Percentiles rank a stretch among this genome's conserved stretches.
Evolutionary conservation across 2,888 invertebrate genomes (phyloP).

Genomic region (Hedya salicella): DNA sequence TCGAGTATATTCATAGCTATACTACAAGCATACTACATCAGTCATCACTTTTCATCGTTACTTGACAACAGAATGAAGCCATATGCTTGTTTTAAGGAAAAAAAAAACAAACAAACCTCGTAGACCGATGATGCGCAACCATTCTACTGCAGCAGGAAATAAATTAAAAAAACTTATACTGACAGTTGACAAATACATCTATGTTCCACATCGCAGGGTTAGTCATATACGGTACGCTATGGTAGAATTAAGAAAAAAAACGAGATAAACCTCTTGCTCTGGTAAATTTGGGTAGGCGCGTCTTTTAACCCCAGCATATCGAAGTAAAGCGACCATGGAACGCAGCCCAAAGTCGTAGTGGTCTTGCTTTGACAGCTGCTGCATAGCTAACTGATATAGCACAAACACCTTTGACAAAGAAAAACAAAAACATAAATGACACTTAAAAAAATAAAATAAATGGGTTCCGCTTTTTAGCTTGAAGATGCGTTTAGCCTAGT

Average conservation of each 20-base stretch:
- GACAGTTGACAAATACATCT: background rate
- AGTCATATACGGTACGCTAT: no score
- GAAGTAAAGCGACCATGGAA: slow-evolving; percentile 93
- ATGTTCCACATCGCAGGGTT: no score
- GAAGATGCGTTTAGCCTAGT: no score
- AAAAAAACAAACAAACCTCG: background rate
- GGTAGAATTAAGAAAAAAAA: background rate
- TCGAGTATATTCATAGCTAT: no score
- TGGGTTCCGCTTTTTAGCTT: no score
- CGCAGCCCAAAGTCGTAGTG: slow-evolving; percentile 96
- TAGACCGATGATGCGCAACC: background rate
- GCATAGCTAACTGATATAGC: slow-evolving; percentile 92
- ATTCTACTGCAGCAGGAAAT: background rate
- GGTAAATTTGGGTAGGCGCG: slow-evolving; percentile 87
- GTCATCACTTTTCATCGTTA: no score
- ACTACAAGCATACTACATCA: no score
- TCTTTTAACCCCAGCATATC: slow-evolving; percentile 94
- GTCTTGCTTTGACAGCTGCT: slow-evolving; percentile 94
- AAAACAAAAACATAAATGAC: background rate
- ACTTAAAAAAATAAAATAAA: background rate
- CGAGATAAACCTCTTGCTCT: slow-evolving; percentile 88
- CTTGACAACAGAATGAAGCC: no score
- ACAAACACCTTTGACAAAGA: slow-evolving; percentile 87
- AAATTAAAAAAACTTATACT: background rate
- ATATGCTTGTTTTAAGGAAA: background rate